Base-by-base conservation (phyloP, 2,797 vertebrate species). In the Cossypha heuglini region DNA sequence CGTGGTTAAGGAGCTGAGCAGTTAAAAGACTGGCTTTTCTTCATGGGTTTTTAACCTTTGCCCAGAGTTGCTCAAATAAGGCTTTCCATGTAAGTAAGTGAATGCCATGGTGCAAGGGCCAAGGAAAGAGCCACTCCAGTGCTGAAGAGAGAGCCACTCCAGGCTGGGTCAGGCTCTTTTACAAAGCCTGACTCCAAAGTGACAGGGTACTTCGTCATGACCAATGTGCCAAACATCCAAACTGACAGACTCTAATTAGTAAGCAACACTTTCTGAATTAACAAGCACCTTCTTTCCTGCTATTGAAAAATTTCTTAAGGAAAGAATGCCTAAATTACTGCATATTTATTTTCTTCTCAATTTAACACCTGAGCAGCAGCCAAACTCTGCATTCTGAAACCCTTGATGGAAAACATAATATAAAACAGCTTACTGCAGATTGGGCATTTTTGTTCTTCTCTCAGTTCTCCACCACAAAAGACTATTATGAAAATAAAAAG, bases 21-120 rank as follows among this genome's bases (percentile, higher is more conserved):
- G 67, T 89, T 92, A 75, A 93, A 84, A 57, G 77, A 24, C 35
- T 72, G 43, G 16, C 37, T 75, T 31, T 91, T 85, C 63, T 80
- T 28, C 42, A n/a, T 13, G 37, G 22, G 59, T 80, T 83, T 93
- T 92, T 96, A 92, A 93, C 86, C 86, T 95, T 75, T 89, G 75
- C 52, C 46, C 79, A 54, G 52, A 2, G 1, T 61, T 54, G 24
- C 51, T 94, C 37, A 25, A 48, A 71, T 16, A 62, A 4, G 11
- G 54, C 38, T 86, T 86, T 75, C 49, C 10, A 1, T 3, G 0
- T 24, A n/a, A 72, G 72, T 29, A 54, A 93, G 64, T 58, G 49
- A 86, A 78, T 22, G n/a, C 18, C 43, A 48, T 3, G 40, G 69
- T 69, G 42, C 57, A 48, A 48, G 18, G 2, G 22, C 52, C 11